These are phyloP conservation scores for Corythaeola cristata DNA, from an alignment of 2,113 vertebrate genomes.

Conservation along the genomic window DNA sequence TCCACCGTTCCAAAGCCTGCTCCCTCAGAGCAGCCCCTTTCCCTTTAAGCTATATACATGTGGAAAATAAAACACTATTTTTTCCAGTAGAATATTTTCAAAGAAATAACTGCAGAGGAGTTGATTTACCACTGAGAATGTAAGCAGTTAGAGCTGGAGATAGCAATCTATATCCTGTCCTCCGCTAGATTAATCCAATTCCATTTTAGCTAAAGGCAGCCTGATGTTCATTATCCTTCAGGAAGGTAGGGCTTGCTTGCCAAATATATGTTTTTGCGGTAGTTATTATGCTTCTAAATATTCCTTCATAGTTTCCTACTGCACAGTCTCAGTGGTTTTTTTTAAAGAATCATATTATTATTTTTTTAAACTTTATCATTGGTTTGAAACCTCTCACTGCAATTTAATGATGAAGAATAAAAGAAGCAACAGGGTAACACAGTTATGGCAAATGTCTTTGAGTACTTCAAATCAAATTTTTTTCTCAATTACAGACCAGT, in stretches of 20 bases:
- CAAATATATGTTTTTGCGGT: neutral
- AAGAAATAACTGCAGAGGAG: neutral
- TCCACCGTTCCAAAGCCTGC: neutral
- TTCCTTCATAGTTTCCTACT: neutral
- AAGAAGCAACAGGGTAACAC: neutral
- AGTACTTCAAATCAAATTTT: neutral
- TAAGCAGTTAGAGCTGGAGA: neutral
- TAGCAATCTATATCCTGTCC: neutral
- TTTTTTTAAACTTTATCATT: neutral
- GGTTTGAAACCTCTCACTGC: neutral
- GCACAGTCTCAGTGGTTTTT: neutral
- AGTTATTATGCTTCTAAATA: neutral
- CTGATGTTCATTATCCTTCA: neutral
- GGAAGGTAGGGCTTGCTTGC: neutral
- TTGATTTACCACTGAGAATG: neutral
- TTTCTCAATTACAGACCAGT: neutral
- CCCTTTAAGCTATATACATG: neutral
- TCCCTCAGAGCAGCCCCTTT: neutral
- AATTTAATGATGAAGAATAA: neutral
- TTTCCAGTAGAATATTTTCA: neutral
- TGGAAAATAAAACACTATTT: neutral
- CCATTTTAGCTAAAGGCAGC: constrained; percentile 3
- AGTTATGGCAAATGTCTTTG: neutral
- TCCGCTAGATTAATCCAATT: constrained; percentile 8
- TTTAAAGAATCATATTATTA: neutral